Conservation (phyloP, 2,888 invertebrate species). For the Incurvaria masculella region DNA sequence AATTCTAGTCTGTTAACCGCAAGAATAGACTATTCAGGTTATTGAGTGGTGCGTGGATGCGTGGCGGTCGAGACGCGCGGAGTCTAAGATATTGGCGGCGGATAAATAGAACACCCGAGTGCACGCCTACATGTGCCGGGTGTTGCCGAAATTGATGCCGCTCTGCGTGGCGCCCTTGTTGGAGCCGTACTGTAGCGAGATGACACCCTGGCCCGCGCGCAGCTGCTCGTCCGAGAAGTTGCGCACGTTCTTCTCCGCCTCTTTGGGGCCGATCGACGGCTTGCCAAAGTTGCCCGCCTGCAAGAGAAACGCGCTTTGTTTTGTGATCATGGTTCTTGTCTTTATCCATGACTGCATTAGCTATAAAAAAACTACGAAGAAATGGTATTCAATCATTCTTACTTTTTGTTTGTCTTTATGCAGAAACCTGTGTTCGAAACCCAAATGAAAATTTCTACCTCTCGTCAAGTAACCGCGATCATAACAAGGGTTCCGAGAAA, state of each 20-base stretch:
- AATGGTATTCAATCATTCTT: slow-evolving; percentile 7
- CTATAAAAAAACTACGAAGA: neutral
- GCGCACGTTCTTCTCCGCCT: slow-evolving; percentile 92
- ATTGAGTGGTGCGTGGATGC: too few species aligned
- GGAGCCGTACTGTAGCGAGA: slow-evolving; percentile 93
- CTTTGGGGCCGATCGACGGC: slow-evolving; percentile 93
- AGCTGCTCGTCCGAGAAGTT: slow-evolving; percentile 94
- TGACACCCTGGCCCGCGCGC: slow-evolving; percentile 88
- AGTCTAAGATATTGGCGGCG: neutral
- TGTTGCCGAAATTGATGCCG: slow-evolving; percentile 96
- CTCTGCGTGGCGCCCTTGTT: slow-evolving; percentile 98
- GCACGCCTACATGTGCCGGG: slow-evolving; percentile 84
- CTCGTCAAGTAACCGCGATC: too few species aligned
- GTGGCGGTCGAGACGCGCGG: too few species aligned
- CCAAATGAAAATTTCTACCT: too few species aligned
- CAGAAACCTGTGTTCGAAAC: too few species aligned
- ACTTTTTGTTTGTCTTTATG: too few species aligned
- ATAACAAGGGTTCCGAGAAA: too few species aligned
- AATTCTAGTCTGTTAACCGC: too few species aligned
- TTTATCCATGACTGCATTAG: neutral
- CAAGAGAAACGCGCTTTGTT: slow-evolving; percentile 17
- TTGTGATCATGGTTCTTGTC: too few species aligned
- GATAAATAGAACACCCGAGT: neutral
- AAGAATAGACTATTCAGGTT: too few species aligned
- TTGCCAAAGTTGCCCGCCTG: slow-evolving; percentile 80